Evolutionary conservation across 2,888 invertebrate species (phyloP), one percentile per base, ranked within the genome.

Genomic region (Drosophila paramelanica): DNA sequence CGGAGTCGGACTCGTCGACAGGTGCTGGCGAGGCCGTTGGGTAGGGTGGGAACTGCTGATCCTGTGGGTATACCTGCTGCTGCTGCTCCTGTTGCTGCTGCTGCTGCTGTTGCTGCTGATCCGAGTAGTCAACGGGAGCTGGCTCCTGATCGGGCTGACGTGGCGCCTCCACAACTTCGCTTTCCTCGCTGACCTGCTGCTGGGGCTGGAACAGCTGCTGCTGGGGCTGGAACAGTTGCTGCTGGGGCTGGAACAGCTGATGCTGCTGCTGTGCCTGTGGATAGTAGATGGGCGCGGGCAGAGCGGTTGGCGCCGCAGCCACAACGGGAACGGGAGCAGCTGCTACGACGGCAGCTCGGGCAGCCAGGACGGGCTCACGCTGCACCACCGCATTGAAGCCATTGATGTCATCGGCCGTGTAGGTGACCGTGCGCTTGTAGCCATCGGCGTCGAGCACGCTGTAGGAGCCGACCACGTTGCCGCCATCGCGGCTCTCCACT

Each of bases 351-450:
- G 76, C 82, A 5, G 78, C 80, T 23, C 81, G 73, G 5, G 70
- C 67, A 13, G 78, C 79, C 14, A 84, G 67, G 59, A 91, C 50
- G 11, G 93, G 93, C 82, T 93, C 93, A 71, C 93, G 93, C 78
- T 92, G 92, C 14, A 94, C 94, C 39, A 94, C 93, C 45, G 94
- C 94, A 85, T 94, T 94, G 90, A 94, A 94, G 70, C 94, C 94
- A 67, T 93, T 93, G 73, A 93, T 89, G 67, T 93, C 92, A 84
- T 94, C 94, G 59, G 94, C 94, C 23, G 93, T 93, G 86, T 94
- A 94, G 58, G 94, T 93, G 1, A 94, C 94, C 27, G 93, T 93
- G 70, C 94, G 93, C 84, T 93, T 93, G 79, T 90, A 93, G 53
- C 94, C 94, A 89, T 94, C 94, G 71, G 94, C 90, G 82, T 94